Evolutionary conservation across 2,888 invertebrate genomes (phyloP).

Genomic region (Aethes cnicana): DNA sequence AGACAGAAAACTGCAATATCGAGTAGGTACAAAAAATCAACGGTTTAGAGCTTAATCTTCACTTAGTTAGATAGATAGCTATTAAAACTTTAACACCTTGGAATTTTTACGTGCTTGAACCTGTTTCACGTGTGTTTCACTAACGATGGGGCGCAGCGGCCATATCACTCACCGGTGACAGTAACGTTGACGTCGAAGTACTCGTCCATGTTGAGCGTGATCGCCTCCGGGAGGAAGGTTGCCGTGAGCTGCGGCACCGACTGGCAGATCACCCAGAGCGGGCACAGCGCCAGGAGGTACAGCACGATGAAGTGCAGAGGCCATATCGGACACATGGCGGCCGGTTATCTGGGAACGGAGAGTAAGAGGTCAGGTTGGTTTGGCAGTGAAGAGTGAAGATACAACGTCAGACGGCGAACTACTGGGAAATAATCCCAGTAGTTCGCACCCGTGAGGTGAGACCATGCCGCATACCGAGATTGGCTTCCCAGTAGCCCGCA

Average conservation of each 20-base stretch:
- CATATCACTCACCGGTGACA: conserved; percentile 49
- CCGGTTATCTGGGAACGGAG: conserved; percentile 32
- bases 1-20: too few relatives aligned
- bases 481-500: too few relatives aligned
- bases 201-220: conserved; percentile 75
- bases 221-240: conserved; percentile 54
- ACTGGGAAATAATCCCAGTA: too few relatives aligned
- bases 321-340: conserved; percentile 84
- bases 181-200: conserved; percentile 62
- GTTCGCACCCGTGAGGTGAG: too few relatives aligned
- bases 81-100: too few relatives aligned
- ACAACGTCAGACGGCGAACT: not conserved
- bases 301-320: conserved; percentile 81
- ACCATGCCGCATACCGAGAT: too few relatives aligned
- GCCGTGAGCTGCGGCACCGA: conserved; percentile 61
- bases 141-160: not conserved
- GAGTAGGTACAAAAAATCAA: too few relatives aligned
- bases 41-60: too few relatives aligned
- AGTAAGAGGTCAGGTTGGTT: not conserved
- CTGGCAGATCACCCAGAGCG: conserved; percentile 79
- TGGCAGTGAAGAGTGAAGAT: not conserved
- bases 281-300: conserved; percentile 78
- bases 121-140: too few relatives aligned
- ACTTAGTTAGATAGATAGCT: too few relatives aligned
- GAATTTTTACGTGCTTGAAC: too few relatives aligned